Percentiles rank a stretch among this genome's conserved stretches.
These are phyloP conservation scores for Nebria brevicollis DNA, from an alignment of 2,888 invertebrate species.

Conservation along the genomic window DNA sequence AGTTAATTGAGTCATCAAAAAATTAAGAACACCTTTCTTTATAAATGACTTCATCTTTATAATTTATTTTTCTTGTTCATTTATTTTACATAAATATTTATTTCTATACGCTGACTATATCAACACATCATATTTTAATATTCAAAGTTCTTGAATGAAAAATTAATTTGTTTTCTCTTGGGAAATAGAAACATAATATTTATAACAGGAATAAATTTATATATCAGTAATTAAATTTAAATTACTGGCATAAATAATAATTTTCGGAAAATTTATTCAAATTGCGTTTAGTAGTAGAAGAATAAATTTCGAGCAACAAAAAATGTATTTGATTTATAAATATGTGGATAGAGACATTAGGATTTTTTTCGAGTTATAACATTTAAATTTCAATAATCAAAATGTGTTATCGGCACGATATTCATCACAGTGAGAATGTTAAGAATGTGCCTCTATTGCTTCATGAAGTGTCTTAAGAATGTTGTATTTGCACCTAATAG, in stretches of 20 bases:
- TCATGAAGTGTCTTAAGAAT: slow-evolving; percentile 18
- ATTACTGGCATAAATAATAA: background rate
- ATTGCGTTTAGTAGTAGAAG: no score
- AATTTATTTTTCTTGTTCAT: slow-evolving; percentile 1
- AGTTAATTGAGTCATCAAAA: background rate
- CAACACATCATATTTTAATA: background rate
- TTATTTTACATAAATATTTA: background rate
- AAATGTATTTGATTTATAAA: slow-evolving; percentile 21
- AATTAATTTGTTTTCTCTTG: background rate
- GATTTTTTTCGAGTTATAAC: slow-evolving; percentile 30
- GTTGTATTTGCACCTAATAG: slow-evolving; percentile 21
- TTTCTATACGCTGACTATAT: background rate
- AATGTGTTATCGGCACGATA: slow-evolving; percentile 6
- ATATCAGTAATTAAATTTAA: slow-evolving; percentile 1
- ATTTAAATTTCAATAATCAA: slow-evolving; percentile 37
- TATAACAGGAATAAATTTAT: background rate
- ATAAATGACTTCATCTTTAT: background rate
- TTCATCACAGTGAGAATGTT: slow-evolving; percentile 24
- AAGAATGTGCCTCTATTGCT: slow-evolving; percentile 28
- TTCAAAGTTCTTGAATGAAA: slow-evolving; percentile 1
- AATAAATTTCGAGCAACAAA: background rate
- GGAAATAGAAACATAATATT: background rate
- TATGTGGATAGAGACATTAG: slow-evolving; percentile 29
- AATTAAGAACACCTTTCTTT: slow-evolving; percentile 1
- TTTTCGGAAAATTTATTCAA: no score